Percentiles rank a stretch among this genome's conserved stretches.
phyloP scores from a whole-genome alignment of 1,140 invertebrate genomes.

The Panagrolaimus sp. region DNA sequence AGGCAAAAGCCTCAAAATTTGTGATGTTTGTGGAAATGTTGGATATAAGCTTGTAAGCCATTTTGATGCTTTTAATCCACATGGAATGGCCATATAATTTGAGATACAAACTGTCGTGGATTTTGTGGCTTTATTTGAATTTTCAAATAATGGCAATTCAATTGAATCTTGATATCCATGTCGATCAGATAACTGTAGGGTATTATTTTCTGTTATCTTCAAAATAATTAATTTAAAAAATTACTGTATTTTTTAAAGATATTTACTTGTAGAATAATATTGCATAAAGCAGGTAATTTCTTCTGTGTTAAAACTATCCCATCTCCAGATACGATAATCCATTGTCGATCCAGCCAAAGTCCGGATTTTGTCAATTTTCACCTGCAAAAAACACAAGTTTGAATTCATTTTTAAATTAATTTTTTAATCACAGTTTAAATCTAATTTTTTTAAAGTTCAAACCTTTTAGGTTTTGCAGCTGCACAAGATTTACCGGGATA shows the following conservation, averaged over 20 bases:
- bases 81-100: constrained; percentile 75
- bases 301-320: constrained; percentile 83
- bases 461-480: constrained; percentile 67
- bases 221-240: constrained; percentile 40
- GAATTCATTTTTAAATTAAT: background rate
- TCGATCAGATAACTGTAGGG: constrained; percentile 70
- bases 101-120: constrained; percentile 62
- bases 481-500: constrained; percentile 92
- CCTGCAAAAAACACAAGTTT: too few relatives aligned
- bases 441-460: too few relatives aligned
- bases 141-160: constrained; percentile 7
- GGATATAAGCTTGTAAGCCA: constrained; percentile 69
- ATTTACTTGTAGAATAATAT: constrained; percentile 68
- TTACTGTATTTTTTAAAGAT: constrained; percentile 14
- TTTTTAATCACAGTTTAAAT: constrained; percentile 44
- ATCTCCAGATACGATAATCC: constrained; percentile 77
- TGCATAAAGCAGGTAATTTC: constrained; percentile 72
- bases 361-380: constrained; percentile 73
- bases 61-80: constrained; percentile 68
- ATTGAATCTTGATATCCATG: constrained; percentile 48
- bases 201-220: constrained; percentile 67
- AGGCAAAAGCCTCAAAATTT: constrained; percentile 53
- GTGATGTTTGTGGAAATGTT: constrained; percentile 37
- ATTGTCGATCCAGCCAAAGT: constrained; percentile 79
- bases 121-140: constrained; percentile 18